A percentile compares a stretch with the other conserved stretches of the same genome.
Conservation (phyloP, 2,888 invertebrate genomes). For the Metacarcinus magister region DNA sequence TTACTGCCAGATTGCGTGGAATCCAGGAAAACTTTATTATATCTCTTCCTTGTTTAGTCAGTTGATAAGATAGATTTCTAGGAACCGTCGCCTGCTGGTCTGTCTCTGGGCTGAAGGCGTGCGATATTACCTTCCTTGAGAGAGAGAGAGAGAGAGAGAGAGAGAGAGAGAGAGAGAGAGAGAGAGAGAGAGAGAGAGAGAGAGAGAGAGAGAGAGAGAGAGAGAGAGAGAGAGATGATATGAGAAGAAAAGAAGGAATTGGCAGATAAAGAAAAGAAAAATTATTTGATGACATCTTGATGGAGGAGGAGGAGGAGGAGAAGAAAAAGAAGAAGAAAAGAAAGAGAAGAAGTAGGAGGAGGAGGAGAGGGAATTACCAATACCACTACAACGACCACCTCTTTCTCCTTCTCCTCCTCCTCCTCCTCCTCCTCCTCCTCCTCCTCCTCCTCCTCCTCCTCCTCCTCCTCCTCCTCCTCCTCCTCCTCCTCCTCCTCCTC, state of each 20-base stretch:
- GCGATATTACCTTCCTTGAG: too few species aligned
- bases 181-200: too few species aligned
- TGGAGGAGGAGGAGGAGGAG: not conserved
- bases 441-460: not conserved
- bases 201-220: too few species aligned
- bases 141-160: too few species aligned
- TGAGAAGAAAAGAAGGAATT: too few species aligned
- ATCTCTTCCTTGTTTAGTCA: not conserved
- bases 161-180: too few species aligned
- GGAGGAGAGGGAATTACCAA: too few species aligned
- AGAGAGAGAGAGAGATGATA: too few species aligned
- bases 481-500: conserved; percentile 35
- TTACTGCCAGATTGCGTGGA: not conserved
- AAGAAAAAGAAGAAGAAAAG: not conserved
- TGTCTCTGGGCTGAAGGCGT: too few species aligned
- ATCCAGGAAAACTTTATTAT: not conserved
- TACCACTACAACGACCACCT: not conserved
- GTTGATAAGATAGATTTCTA: not conserved
- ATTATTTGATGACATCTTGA: not conserved
- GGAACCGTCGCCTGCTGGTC: not conserved
- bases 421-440: not conserved
- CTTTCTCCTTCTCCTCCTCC: not conserved
- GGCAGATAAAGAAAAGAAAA: too few species aligned
- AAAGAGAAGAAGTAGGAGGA: not conserved
- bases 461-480: not conserved